Evolutionary conservation across 2,888 invertebrate genomes (phyloP).

Genomic region (Diarsia brunnea): DNA sequence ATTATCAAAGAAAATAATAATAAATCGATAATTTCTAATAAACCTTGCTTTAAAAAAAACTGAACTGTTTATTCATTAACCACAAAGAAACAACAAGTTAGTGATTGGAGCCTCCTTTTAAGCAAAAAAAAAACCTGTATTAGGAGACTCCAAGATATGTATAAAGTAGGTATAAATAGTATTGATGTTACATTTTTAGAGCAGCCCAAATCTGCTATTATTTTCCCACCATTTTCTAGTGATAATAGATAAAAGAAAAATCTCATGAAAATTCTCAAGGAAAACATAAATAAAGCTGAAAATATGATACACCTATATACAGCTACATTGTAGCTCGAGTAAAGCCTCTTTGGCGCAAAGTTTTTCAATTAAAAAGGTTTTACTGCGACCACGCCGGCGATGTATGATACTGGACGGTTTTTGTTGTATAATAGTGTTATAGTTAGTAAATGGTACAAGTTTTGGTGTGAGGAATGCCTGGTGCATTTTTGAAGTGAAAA

Average conservation of each 20-base stretch:
- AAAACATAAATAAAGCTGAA: slow-evolving; percentile 63
- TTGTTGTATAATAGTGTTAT: slow-evolving; percentile 43
- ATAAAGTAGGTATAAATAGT: too few species aligned
- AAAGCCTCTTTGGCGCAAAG: slow-evolving; percentile 69
- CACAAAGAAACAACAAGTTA: too few species aligned
- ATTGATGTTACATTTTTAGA: too few species aligned
- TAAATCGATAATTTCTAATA: too few species aligned
- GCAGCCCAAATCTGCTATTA: too few species aligned
- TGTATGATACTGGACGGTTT: slow-evolving; percentile 48
- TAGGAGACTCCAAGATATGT: too few species aligned
- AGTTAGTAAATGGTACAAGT: slow-evolving; percentile 5
- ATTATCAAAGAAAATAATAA: too few species aligned
- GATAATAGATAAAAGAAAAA: slow-evolving; percentile 35
- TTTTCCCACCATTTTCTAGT: neutral
- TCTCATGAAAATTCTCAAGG: slow-evolving; percentile 38
- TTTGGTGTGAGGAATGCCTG: slow-evolving; percentile 5
- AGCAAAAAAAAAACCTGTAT: too few species aligned
- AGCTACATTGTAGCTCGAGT: slow-evolving; percentile 54
- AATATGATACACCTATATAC: slow-evolving; percentile 55
- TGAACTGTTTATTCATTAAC: too few species aligned
- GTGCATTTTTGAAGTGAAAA: too few species aligned
- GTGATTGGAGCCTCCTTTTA: too few species aligned
- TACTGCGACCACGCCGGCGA: slow-evolving; percentile 47
- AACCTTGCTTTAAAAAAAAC: too few species aligned
- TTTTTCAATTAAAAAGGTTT: slow-evolving; percentile 72